Base-by-base conservation (phyloP, 2,113 vertebrate species). In the Tilapia sparmanii region DNA sequence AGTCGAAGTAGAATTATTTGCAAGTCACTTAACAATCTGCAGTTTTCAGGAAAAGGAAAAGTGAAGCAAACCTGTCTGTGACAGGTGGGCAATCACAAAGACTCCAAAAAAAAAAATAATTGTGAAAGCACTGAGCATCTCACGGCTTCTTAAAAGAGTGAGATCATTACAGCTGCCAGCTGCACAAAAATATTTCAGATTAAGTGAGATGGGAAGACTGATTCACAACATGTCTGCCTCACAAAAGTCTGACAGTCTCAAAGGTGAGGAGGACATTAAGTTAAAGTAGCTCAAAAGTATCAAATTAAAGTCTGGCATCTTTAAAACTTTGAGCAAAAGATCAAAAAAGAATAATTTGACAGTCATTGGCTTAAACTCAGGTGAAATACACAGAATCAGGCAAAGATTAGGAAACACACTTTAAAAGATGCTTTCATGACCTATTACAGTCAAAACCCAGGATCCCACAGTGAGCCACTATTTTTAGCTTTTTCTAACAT, bases 401-500 rank as follows among this genome's bases (percentile, higher is more conserved):
- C 76, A 81, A 22, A 81, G 54, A 31, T 50, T 19, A 15, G 66
- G 57, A 31, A 18, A 52, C 5, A 79, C 4, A 24, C 42, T 38
- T 50, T 42, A 22, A 71, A 42, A 80, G 9, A 86, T 85, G 38
- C 66, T 55, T 88, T 87, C 22, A 80, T 80, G 47, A 83, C 73
- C 80, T 31, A 87, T 91, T 84, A 86, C 29, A 87, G 79, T 89
- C 45, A 89, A 76, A 86, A 76, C 52, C 6, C 7, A 16, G 19
- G 63, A 57, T 83, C 59, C 90, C 8, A 40, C 45, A 59, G n/a
- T 85, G 90, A 87, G 54, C 66, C 57, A 57, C 61, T 87, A 84
- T 91, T 88, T 86, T 86, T 81, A 57, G 31, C 47, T 81, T 88
- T 59, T 90, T 82, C 26, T 18, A 68, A 68, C 63, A 82, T 88